Percentiles rank a stretch among this genome's conserved stretches.
Conservation (phyloP, 1,140 invertebrate genomes). For the Drosophila kikkawai region DNA sequence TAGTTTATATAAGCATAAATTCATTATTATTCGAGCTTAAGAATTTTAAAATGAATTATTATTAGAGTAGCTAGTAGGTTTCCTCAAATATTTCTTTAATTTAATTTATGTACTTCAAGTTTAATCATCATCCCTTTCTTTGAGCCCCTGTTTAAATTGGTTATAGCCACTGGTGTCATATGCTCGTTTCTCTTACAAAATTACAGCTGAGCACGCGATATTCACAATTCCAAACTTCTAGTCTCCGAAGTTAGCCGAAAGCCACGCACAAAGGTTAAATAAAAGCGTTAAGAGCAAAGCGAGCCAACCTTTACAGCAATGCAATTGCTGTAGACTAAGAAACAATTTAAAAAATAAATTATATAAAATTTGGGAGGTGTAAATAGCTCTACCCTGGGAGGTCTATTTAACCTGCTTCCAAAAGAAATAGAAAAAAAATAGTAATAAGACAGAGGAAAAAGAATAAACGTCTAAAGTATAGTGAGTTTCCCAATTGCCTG, state of each 20-base stretch:
- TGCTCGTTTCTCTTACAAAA: constrained; percentile 42
- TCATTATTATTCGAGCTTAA: too few species aligned
- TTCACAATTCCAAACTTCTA: constrained; percentile 31
- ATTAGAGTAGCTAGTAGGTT: too few species aligned
- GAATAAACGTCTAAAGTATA: constrained; percentile 21
- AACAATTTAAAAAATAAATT: constrained; percentile 16
- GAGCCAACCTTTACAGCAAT: constrained; percentile 7
- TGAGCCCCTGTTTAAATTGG: constrained; percentile 26
- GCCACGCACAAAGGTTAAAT: constrained; percentile 29
- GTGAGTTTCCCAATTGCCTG: constrained; percentile 52
- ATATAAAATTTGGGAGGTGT: not conserved
- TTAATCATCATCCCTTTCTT: not conserved
- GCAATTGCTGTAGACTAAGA: constrained; percentile 12
- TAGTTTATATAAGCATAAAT: too few species aligned
- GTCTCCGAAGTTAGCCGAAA: constrained; percentile 14
- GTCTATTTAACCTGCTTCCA: constrained; percentile 5
- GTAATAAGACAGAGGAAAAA: constrained; percentile 4
- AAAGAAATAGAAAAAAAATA: not conserved
- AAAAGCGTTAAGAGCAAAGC: constrained; percentile 10
- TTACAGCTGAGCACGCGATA: constrained; percentile 68
- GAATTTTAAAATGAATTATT: too few species aligned
- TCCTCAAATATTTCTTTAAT: not conserved
- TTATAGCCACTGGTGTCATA: constrained; percentile 62
- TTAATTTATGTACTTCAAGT: not conserved
- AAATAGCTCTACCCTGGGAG: constrained; percentile 5